phyloP scores from a whole-genome alignment of 2,888 invertebrate genomes.

The Zygaena filipendulae region DNA sequence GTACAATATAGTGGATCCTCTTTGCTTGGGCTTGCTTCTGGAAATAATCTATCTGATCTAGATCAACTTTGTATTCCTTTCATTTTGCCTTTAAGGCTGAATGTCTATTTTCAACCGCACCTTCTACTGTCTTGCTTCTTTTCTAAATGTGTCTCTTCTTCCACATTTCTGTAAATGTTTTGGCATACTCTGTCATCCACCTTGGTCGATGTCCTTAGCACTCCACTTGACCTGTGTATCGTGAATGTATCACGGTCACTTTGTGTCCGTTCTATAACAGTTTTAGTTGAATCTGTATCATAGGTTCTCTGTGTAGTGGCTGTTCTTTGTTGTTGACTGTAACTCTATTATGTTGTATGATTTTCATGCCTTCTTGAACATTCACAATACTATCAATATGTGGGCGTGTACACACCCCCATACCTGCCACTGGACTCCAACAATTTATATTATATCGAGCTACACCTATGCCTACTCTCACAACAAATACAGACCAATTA shows the following conservation, averaged over 20 bases:
- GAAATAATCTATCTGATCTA: constrained; percentile 25
- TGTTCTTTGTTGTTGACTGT: constrained; percentile 69
- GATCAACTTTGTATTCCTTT: constrained; percentile 12
- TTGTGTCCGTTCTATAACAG: too few relatives aligned
- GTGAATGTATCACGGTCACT: too few relatives aligned
- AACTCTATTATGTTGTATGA: constrained; percentile 64
- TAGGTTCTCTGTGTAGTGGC: constrained; percentile 67
- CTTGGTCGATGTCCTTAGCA: too few relatives aligned
- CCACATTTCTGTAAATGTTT: too few relatives aligned
- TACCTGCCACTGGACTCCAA: constrained; percentile 62
- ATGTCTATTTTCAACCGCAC: constrained; percentile 44
- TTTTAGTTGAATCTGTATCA: constrained; percentile 52
- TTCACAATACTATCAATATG: constrained; percentile 63
- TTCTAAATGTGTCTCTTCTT: constrained; percentile 18
- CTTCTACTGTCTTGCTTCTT: constrained; percentile 37
- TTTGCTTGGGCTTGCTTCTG: constrained; percentile 65
- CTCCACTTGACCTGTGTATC: too few relatives aligned
- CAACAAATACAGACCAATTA: constrained; percentile 53
- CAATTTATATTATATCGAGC: constrained; percentile 55
- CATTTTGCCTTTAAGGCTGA: constrained; percentile 33
- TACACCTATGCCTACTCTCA: constrained; percentile 63
- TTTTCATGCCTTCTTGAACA: constrained; percentile 66
- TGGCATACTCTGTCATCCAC: too few relatives aligned
- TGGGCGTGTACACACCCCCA: constrained; percentile 59
- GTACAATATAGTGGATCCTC: constrained; percentile 23